Conservation (phyloP, 2,113 vertebrate species). For the Protomyctophum bolini region DNA sequence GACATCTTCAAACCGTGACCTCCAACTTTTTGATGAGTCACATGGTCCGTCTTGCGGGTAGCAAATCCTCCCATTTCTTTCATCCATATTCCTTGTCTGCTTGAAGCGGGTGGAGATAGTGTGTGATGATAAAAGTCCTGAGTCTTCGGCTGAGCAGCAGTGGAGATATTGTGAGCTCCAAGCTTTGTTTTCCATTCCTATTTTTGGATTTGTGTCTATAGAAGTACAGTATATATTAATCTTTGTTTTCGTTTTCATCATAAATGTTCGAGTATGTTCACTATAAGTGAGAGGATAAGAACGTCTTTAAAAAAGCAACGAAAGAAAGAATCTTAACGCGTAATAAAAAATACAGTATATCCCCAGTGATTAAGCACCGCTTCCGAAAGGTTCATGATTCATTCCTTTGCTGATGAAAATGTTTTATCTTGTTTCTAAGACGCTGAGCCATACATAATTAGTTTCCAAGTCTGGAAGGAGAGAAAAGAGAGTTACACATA, state of each 20-base stretch:
- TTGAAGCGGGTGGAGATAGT: constrained; percentile 50
- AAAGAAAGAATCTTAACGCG: constrained; percentile 64
- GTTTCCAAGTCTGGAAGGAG: constrained; percentile 67
- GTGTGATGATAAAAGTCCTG: constrained; percentile 87
- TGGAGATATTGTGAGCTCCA: constrained; percentile 92
- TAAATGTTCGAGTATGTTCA: constrained; percentile 63
- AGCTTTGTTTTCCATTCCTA: constrained; percentile 76
- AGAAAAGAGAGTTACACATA: constrained; percentile 17
- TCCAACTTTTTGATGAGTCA: constrained; percentile 20
- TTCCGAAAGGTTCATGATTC: constrained; percentile 69
- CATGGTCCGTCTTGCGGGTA: constrained; percentile 42
- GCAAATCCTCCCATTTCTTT: constrained; percentile 51
- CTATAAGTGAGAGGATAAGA: constrained; percentile 55
- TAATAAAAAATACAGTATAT: constrained; percentile 92
- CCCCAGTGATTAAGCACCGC: constrained; percentile 88
- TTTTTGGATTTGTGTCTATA: constrained; percentile 64
- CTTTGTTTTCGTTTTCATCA: constrained; percentile 72
- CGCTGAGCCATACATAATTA: constrained; percentile 68
- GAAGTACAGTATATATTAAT: constrained; percentile 82
- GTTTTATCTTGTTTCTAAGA: constrained; percentile 61
- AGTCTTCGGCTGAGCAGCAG: constrained; percentile 98
- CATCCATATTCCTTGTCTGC: constrained; percentile 19
- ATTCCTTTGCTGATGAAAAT: constrained; percentile 73
- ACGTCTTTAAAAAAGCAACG: constrained; percentile 66
- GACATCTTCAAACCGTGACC: constrained; percentile 67